These are phyloP conservation scores for Nilaparvata lugens DNA, from an alignment of 1,140 invertebrate species.

Conservation along the genomic window DNA sequence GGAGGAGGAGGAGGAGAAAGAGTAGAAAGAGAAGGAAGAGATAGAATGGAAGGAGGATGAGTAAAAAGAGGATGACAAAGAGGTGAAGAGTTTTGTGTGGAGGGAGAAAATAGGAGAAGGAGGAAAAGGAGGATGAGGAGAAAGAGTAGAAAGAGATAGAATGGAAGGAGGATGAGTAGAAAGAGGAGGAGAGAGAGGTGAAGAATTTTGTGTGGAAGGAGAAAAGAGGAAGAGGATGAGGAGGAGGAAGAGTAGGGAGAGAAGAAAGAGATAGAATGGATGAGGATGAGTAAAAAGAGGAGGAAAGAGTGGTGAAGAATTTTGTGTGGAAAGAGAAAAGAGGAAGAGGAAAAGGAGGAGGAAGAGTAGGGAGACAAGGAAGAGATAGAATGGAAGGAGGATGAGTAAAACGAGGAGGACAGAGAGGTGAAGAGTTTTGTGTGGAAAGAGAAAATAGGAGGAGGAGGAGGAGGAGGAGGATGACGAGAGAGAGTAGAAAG, in stretches of 20 bases:
- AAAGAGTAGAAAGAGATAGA: constrained; percentile 3
- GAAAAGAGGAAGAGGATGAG: neutral
- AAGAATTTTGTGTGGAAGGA: neutral
- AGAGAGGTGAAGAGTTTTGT: neutral
- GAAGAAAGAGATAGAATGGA: too few species aligned
- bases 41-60: too few species aligned
- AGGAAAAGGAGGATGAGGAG: constrained; percentile 18
- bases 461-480: too few species aligned
- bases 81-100: constrained; percentile 8
- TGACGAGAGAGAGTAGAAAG: too few species aligned
- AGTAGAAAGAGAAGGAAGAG: too few species aligned
- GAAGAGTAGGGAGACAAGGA: neutral
- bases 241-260: neutral
- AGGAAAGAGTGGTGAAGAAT: constrained; percentile 7
- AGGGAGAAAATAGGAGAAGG: constrained; percentile 26
- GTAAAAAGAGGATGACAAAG: too few species aligned
- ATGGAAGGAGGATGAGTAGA: too few species aligned
- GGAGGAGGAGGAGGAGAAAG: too few species aligned
- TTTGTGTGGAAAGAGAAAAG: constrained; percentile 27
- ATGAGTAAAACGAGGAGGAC: neutral
- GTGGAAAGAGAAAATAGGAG: neutral
- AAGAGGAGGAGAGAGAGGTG: neutral
- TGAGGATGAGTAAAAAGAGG: too few species aligned
- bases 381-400: too few species aligned
- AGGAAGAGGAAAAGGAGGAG: constrained; percentile 13